A percentile compares a stretch with the other conserved stretches of the same genome.
phyloP scores from a whole-genome alignment of 2,113 vertebrate species.

The Thunnus maccoyii region DNA sequence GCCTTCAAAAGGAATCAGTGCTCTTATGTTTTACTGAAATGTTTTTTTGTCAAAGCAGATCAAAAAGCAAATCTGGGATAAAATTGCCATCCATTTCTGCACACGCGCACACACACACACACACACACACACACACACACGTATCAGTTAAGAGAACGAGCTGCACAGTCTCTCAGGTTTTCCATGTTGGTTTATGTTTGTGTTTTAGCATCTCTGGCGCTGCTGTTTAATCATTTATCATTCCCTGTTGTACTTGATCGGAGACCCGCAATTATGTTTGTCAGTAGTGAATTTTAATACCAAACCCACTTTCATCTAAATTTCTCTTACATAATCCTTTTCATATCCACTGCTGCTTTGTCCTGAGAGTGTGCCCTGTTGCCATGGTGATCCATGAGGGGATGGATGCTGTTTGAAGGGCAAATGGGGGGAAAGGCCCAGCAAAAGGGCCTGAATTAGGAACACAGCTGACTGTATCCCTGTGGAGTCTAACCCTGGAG shows the following conservation, averaged over 20 bases:
- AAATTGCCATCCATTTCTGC: not conserved
- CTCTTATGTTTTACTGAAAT: no score
- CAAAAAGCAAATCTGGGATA: no score
- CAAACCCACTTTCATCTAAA: conserved; percentile 56
- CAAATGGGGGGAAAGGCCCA: conserved; percentile 56
- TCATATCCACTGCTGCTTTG: conserved; percentile 60
- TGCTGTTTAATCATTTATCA: conserved; percentile 47
- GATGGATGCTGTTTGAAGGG: conserved; percentile 71
- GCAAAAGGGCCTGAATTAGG: conserved; percentile 49
- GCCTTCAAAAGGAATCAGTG: no score
- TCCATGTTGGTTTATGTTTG: conserved; percentile 11
- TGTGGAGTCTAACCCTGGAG: conserved; percentile 38
- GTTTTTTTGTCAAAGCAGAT: no score
- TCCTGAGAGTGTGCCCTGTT: conserved; percentile 65
- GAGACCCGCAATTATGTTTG: conserved; percentile 51
- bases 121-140: not conserved
- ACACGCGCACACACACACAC: not conserved
- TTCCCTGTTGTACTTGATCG: conserved; percentile 41
- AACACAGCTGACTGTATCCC: conserved; percentile 34
- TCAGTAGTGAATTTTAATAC: conserved; percentile 51
- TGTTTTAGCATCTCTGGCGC: conserved; percentile 24
- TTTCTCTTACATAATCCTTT: conserved; percentile 61
- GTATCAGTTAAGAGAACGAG: not conserved
- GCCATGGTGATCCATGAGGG: conserved; percentile 64
- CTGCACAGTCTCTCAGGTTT: conserved; percentile 5